Evolutionary conservation across 2,797 vertebrate genomes (phyloP).

Genomic region (Zenarchopterus dispar): DNA sequence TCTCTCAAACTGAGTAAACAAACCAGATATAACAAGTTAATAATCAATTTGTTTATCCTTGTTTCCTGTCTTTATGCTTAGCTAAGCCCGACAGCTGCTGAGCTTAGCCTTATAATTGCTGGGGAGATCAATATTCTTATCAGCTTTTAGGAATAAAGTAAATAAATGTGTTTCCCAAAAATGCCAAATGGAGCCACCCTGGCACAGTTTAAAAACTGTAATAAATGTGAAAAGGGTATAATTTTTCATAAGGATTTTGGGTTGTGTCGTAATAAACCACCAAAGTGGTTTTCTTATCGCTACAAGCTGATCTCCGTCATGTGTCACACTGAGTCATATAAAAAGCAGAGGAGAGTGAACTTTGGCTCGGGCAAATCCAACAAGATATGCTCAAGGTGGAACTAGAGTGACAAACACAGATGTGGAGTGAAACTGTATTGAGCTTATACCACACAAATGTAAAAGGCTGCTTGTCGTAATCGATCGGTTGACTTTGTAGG

Average conservation of each 20-base stretch:
- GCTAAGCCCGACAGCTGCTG: conserved; percentile 1
- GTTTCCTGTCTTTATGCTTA: conserved; percentile 3
- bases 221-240: background rate
- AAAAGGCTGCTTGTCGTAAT: conserved; percentile 14
- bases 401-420: conserved; percentile 32
- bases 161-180: background rate
- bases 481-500: conserved; percentile 39
- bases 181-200: background rate
- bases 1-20: conserved; percentile 1
- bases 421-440: conserved; percentile 27
- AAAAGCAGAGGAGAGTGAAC: conserved; percentile 45
- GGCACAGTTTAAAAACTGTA: background rate
- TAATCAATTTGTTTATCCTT: background rate
- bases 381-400: conserved; percentile 10
- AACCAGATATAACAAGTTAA: conserved; percentile 3
- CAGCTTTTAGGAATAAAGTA: background rate
- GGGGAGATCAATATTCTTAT: background rate
- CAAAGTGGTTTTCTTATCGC: conserved; percentile 7
- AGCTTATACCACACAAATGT: conserved; percentile 13
- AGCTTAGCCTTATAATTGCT: background rate
- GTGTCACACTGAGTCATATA: conserved; percentile 17
- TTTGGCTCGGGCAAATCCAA: conserved; percentile 36
- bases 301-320: background rate
- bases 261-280: background rate
- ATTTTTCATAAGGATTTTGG: background rate